A percentile compares a stretch with the other conserved stretches of the same genome.
Evolutionary conservation across 2,113 vertebrate species (phyloP).

Genomic region (Gasterosteus aculeatus): DNA sequence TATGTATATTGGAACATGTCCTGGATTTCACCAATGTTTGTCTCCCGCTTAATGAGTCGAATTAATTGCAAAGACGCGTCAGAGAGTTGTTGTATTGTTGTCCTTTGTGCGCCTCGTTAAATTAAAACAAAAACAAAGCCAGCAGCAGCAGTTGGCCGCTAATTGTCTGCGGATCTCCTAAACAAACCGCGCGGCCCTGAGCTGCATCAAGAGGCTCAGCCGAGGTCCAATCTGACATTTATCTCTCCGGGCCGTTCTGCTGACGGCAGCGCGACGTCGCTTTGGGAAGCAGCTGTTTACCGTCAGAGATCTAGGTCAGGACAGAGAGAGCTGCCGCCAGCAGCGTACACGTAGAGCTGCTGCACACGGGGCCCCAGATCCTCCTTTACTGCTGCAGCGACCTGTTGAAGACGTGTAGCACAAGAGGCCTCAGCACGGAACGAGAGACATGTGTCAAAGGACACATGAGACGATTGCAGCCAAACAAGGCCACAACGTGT

Average conservation of each 20-base stretch:
- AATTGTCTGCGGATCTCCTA: constrained; percentile 68
- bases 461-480: not conserved
- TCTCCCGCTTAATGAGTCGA: not conserved
- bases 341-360: no score
- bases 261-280: constrained; percentile 76
- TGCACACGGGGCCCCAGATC: no score
- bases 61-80: not conserved
- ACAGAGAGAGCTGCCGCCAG: not conserved
- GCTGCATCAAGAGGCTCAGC: constrained; percentile 75
- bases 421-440: not conserved
- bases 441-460: not conserved
- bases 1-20: not conserved
- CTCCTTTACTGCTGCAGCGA: not conserved
- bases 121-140: constrained; percentile 5
- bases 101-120: not conserved
- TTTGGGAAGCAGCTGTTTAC: constrained; percentile 81
- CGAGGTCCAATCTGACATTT: constrained; percentile 84
- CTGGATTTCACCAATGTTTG: not conserved
- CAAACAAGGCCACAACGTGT: not conserved
- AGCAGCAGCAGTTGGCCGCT: constrained; percentile 58
- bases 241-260: constrained; percentile 81
- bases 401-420: not conserved
- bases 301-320: constrained; percentile 87
- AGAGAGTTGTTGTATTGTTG: not conserved
- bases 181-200: constrained; percentile 73